Evolutionary conservation across 2,113 vertebrate species (phyloP), one percentile per base, ranked within the genome.

Genomic region (Alexandromys fortis): DNA sequence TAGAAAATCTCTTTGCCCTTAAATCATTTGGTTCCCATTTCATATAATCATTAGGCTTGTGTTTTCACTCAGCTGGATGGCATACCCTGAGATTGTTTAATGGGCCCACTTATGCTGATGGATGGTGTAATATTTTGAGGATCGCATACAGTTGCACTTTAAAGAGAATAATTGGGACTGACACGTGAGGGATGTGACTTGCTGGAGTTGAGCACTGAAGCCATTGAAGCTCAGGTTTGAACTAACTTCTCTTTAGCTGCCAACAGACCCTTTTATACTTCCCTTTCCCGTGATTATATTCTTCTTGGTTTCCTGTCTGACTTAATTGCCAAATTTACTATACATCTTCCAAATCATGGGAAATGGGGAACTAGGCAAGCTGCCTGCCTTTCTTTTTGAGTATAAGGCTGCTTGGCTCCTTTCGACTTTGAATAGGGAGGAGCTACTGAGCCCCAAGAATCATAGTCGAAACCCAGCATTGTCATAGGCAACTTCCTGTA

Each of bases 81-180:
- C 55, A 9, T 76, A 89, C 49, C 73, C 89, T 67, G 70, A 96
- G 93, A 88, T 91, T 91, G 86, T 97, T 94, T 95, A 96, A 94
- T 81, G 86, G 90, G 63, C 67, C 92, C 92, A 65, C 94, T 95
- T 91, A 72, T 65, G 76, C 1, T 96, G 96, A 96, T 94, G 82
- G 96, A 72, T 91, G 89, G 89, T 85, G 83, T 97, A 82, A 82
- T 96, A 94, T 94, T 97, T 92, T 95, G 95, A 97, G 96, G 95
- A 91, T 68, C 42, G 42, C 92, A 86, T 42, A 89, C 63, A 79
- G 82, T 89, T 86, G 85, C 42, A 35, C 82, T 94, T 96, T 88
- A 35, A 86, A 88, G 89, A 91, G 61, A 94, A 93, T 90, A 49
- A 86, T 90, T 49, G 75, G 86, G 76, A 75, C 97, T 94, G 94